Evolutionary conservation across 2,113 vertebrate species (phyloP).

Genomic region (Verasper variegatus): DNA sequence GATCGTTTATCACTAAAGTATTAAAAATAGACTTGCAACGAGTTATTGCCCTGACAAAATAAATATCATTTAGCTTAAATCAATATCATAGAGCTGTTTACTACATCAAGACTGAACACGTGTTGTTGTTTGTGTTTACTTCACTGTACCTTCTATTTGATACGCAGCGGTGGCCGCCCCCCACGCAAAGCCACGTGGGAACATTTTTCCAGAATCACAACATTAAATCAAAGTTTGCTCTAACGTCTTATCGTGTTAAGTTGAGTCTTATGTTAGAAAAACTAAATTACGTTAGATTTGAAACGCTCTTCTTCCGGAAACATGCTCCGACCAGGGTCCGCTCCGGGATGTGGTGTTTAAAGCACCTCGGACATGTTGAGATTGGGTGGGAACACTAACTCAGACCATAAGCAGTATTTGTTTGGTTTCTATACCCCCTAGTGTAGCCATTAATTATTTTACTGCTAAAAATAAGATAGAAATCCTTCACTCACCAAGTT

Average conservation of each 20-base stretch:
- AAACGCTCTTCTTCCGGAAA: neutral
- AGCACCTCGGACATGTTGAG: neutral
- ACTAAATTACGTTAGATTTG: neutral
- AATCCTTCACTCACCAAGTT: too few relatives aligned
- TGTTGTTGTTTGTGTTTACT: neutral
- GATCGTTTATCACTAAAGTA: too few relatives aligned
- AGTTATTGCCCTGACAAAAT: too few relatives aligned
- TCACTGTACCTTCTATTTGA: constrained; percentile 85
- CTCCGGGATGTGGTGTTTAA: neutral
- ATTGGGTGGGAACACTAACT: neutral
- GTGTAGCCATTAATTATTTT: too few relatives aligned
- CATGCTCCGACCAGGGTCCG: neutral
- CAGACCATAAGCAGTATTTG: neutral
- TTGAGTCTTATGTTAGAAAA: too few relatives aligned
- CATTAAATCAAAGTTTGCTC: neutral
- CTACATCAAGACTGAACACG: neutral
- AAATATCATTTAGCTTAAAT: neutral
- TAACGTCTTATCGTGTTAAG: neutral
- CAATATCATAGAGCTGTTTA: neutral
- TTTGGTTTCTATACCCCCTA: too few relatives aligned
- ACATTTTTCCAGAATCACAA: constrained; percentile 64
- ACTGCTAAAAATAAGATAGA: too few relatives aligned
- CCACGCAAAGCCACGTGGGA: constrained; percentile 88
- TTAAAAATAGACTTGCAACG: too few relatives aligned
- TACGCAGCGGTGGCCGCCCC: constrained; percentile 85